Evolutionary conservation across 2,888 invertebrate species (phyloP).

Genomic region (Leptogaster cylindrica): DNA sequence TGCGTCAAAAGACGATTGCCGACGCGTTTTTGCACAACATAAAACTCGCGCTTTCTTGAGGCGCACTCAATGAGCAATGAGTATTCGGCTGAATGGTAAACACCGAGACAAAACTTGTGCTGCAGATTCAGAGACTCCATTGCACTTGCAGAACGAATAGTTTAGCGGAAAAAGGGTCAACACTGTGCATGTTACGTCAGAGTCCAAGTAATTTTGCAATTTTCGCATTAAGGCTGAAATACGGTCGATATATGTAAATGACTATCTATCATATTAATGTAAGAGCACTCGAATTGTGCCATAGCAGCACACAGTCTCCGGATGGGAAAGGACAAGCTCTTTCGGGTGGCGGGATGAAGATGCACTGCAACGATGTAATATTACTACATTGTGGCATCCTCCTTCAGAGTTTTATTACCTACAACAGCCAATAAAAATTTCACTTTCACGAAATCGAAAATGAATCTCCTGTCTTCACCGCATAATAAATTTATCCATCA

Average conservation of each 20-base stretch:
- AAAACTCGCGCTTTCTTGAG: constrained; percentile 33
- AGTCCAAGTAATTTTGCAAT: constrained; percentile 19
- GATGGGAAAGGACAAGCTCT: too few relatives aligned
- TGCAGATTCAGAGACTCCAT: too few relatives aligned
- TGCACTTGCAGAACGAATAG: constrained; percentile 10
- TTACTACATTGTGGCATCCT: too few relatives aligned
- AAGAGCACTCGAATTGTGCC: constrained; percentile 24
- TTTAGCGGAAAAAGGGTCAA: constrained; percentile 32
- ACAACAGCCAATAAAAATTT: too few relatives aligned
- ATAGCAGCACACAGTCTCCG: background rate
- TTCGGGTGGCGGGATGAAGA: too few relatives aligned
- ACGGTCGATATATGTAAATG: constrained; percentile 36
- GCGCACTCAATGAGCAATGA: constrained; percentile 21
- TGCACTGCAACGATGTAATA: too few relatives aligned
- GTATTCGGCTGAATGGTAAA: constrained; percentile 18
- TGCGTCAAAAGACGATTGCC: too few relatives aligned
- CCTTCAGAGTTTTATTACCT: too few relatives aligned
- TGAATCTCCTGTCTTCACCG: too few relatives aligned
- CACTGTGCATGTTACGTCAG: constrained; percentile 24
- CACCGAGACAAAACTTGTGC: too few relatives aligned
- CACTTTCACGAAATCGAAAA: too few relatives aligned
- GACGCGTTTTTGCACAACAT: background rate
- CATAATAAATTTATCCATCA: too few relatives aligned
- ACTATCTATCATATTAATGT: constrained; percentile 6
- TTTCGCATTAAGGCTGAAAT: constrained; percentile 2